phyloP scores from a whole-genome alignment of 1,140 invertebrate genomes.

The Phocides pigmalion region DNA sequence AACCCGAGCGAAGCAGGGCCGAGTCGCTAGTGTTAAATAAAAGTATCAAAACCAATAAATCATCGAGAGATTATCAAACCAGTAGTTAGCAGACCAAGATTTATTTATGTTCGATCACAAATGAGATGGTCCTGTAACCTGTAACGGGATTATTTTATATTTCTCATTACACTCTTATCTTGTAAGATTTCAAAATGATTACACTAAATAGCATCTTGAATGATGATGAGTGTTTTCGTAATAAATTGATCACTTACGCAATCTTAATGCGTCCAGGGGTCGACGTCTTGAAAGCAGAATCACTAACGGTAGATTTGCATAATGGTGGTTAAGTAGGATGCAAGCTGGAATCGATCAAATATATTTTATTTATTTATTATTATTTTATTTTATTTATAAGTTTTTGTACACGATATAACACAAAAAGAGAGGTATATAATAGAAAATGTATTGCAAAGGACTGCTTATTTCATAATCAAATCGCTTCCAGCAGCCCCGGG shows the following conservation, averaged over 20 bases:
- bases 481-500: too few relatives aligned
- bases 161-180: slow-evolving; percentile 1
- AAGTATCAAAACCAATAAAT: neutral
- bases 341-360: too few relatives aligned
- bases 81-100: slow-evolving; percentile 6
- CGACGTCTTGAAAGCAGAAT: slow-evolving; percentile 2
- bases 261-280: neutral
- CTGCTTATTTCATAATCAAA: too few relatives aligned
- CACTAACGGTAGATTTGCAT: slow-evolving; percentile 8
- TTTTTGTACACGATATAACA: too few relatives aligned
- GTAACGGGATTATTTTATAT: slow-evolving; percentile 15
- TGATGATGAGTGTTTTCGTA: slow-evolving; percentile 6
- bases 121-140: slow-evolving; percentile 5
- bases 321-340: slow-evolving; percentile 1
- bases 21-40: too few relatives aligned
- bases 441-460: too few relatives aligned
- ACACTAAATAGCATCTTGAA: slow-evolving; percentile 11
- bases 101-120: slow-evolving; percentile 3
- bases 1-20: too few relatives aligned
- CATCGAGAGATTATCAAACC: neutral
- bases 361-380: too few relatives aligned
- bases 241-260: slow-evolving; percentile 23
- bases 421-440: too few relatives aligned
- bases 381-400: too few relatives aligned
- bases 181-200: slow-evolving; percentile 22